Base-by-base conservation (phyloP, 1,140 invertebrate species). In the Campoletis sonorensis region DNA sequence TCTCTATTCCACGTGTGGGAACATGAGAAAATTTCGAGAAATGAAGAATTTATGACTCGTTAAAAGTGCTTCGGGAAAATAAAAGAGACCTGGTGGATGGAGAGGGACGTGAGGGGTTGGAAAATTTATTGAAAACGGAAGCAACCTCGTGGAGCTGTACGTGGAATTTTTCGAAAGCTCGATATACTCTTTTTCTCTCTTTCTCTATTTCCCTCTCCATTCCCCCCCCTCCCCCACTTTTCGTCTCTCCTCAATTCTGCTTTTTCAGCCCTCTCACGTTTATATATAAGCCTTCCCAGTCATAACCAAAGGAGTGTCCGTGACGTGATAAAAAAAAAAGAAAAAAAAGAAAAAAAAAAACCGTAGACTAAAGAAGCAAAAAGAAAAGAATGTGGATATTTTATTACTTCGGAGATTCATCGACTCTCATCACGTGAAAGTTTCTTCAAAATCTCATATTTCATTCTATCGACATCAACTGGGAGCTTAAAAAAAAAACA, bases 41-140 rank as follows among this genome's bases (percentile, higher is more conserved):
- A n/a, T 72, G 40, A 72, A 37, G 26, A 72, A 72, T 72, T 72
- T 72, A 72, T 72, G 70, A 72, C 70, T 72, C 21, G 70, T 70
- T 72, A 72, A 40, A 64, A 27, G 70, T 7, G 70, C n/a, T 23
- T 30, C 23, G 1, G 26, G 61, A 64, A 23, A 64, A 64, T 64
- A 72, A 26, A 72, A 23, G 18, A 72, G 70, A 21, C 3, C n/a
- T 23, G 11, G 61, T 15, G 68, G n/a, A 49, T n/a, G 37, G 26
- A 40, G 4, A 33, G 37, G 37, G 70, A 23, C 18, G 37, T 23
- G n/a, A 21, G 45, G 21, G 37, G 37, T 21, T 40, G 21, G 10
- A 40, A 49, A 72, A 72, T 72, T 72, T 72, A 72, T 72, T 45
- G 70, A 72, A 21, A 40, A 72, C 70, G 70, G 70, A 72, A 72